phyloP scores from a whole-genome alignment of 2,113 vertebrate genomes.

The Vireo altiloquus region DNA sequence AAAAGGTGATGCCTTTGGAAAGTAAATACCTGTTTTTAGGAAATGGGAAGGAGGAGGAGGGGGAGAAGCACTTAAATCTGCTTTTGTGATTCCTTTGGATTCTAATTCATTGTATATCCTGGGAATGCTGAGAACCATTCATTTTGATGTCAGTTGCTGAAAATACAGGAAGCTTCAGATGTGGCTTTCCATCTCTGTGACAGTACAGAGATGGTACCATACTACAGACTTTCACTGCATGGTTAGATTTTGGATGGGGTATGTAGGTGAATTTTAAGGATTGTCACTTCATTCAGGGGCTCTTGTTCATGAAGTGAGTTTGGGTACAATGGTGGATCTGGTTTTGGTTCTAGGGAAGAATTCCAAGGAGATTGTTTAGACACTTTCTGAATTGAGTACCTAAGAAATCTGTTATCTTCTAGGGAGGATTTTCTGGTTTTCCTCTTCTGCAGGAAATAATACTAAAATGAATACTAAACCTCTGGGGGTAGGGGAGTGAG shows the following conservation, averaged over 20 bases:
- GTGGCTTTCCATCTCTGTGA: background rate
- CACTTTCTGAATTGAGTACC: background rate
- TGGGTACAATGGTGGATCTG: background rate
- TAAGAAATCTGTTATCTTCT: background rate
- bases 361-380: background rate
- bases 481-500: no score
- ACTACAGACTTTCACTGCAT: background rate
- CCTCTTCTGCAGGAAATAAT: background rate
- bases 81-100: background rate
- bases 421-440: background rate
- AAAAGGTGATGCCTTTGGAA: background rate
- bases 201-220: background rate
- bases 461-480: background rate
- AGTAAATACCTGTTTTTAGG: background rate
- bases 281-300: background rate
- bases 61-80: accelerated
- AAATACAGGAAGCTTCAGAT: background rate
- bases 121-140: background rate
- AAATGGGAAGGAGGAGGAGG: background rate
- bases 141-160: background rate
- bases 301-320: background rate
- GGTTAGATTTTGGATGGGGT: background rate
- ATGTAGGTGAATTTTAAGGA: background rate
- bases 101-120: background rate
- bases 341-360: background rate